A percentile compares a stretch with the other conserved stretches of the same genome.
Conservation (phyloP, 2,797 vertebrate species). For the Helicolenus hilgendorfi region DNA sequence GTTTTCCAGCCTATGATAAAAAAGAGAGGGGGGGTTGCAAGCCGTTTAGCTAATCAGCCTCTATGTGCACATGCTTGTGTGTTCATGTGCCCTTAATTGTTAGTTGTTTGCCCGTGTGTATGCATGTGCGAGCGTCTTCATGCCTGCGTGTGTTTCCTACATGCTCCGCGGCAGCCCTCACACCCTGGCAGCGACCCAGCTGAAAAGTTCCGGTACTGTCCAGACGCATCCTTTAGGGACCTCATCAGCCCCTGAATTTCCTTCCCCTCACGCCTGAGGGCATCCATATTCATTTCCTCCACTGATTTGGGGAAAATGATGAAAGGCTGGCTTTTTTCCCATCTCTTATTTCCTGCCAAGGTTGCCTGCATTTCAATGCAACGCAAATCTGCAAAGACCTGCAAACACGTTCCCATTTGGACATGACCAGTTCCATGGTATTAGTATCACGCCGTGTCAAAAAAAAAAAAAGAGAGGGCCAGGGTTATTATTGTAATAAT, state of each 20-base stretch:
- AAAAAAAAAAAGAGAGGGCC: conserved; percentile 18
- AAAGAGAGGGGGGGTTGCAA: neutral
- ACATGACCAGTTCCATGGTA: conserved; percentile 61
- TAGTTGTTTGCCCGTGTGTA: conserved; percentile 12
- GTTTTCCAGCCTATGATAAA: neutral
- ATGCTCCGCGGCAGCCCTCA: conserved; percentile 66
- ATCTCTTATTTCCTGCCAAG: conserved; percentile 87
- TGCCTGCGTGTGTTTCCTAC: conserved; percentile 74
- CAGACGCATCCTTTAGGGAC: conserved; percentile 91
- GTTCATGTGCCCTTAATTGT: neutral
- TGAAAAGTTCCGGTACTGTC: conserved; percentile 88
- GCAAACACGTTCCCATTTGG: conserved; percentile 70
- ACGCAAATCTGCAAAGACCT: conserved; percentile 84
- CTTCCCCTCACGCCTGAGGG: conserved; percentile 89
- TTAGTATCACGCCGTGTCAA: conserved; percentile 51
- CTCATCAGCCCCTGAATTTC: conserved; percentile 90
- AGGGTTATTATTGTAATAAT: conserved; percentile 30
- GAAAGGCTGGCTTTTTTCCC: conserved; percentile 87
- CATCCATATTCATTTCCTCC: conserved; percentile 93
- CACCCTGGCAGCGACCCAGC: conserved; percentile 79
- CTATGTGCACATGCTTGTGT: neutral
- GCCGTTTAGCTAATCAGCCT: neutral
- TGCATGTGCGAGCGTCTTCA: conserved; percentile 26
- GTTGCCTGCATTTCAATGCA: conserved; percentile 87
- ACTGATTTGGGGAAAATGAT: conserved; percentile 91